A percentile compares a stretch with the other conserved stretches of the same genome.
Conservation (phyloP, 2,797 vertebrate species). For the Helarctos malayanus region DNA sequence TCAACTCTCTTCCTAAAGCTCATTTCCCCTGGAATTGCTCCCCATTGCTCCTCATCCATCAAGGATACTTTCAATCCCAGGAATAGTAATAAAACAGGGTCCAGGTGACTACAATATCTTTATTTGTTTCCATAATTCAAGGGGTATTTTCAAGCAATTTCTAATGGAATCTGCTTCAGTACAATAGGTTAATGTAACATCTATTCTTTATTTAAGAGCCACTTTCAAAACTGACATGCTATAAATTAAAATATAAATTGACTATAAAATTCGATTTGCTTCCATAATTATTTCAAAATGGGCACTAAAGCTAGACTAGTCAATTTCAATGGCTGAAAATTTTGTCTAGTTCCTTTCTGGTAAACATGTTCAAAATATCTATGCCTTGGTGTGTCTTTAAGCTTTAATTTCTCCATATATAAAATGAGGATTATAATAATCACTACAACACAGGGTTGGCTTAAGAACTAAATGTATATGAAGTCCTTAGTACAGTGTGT, state of each 20-base stretch:
- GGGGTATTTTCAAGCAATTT: constrained; percentile 26
- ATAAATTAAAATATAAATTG: not conserved
- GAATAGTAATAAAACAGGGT: not conserved
- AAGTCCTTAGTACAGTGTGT: not conserved
- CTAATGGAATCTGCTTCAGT: not conserved
- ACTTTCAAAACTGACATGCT: not conserved
- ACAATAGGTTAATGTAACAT: not conserved
- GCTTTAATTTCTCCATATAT: constrained; percentile 22
- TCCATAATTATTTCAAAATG: constrained; percentile 48
- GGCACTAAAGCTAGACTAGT: not conserved
- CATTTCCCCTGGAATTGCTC: not conserved
- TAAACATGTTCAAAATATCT: not conserved
- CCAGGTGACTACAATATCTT: not conserved
- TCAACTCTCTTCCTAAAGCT: not conserved
- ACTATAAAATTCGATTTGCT: not conserved
- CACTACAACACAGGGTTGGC: not conserved
- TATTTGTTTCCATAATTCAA: not conserved
- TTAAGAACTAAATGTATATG: not conserved
- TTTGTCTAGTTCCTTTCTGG: not conserved
- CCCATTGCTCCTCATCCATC: not conserved
- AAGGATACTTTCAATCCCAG: not conserved
- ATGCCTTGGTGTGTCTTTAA: not conserved
- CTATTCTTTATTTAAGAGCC: constrained; percentile 15
- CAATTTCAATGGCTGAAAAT: not conserved
- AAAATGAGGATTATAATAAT: not conserved